These are phyloP conservation scores for Hoplostethus mediterraneus DNA, from an alignment of 2,797 vertebrate species.

Conservation along the genomic window DNA sequence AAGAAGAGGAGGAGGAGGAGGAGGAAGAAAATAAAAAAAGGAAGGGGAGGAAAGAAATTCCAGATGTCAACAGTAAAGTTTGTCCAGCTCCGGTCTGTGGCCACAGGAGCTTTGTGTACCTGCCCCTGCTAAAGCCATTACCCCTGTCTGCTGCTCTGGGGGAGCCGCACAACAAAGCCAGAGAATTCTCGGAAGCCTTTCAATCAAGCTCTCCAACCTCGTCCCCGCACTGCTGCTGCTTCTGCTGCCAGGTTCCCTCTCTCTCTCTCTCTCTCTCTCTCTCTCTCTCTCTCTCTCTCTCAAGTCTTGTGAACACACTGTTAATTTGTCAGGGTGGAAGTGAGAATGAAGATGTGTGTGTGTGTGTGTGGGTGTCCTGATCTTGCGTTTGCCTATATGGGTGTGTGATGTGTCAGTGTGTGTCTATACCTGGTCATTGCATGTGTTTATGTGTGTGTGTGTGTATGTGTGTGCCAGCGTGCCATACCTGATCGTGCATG, in stretches of 20 bases:
- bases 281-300: conserved; percentile 11
- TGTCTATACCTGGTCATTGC: not conserved
- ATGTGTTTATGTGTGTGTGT: not conserved
- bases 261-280: conserved; percentile 3
- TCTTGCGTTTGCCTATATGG: not conserved
- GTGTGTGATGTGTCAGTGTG: conserved; percentile 7
- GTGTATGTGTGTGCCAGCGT: not conserved
- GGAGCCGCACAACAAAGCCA: conserved; percentile 73
- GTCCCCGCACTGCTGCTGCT: conserved; percentile 29
- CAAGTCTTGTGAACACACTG: conserved; percentile 31
- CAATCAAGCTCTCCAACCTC: conserved; percentile 63
- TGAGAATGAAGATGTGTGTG: conserved; percentile 37
- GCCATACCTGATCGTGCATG: not conserved
- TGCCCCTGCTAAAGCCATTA: conserved; percentile 88
- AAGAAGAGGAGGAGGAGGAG: conserved; percentile 36
- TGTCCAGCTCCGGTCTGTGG: conserved; percentile 84
- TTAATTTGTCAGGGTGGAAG: conserved; percentile 57
- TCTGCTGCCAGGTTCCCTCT: conserved; percentile 27
- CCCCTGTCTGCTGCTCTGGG: conserved; percentile 60
- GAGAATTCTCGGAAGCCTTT: conserved; percentile 86
- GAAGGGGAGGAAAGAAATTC: conserved; percentile 82
- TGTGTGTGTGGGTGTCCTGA: not conserved
- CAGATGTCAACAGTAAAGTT: conserved; percentile 89
- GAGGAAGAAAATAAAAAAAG: conserved; percentile 63
- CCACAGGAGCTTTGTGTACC: conserved; percentile 86